Conservation (phyloP, 1,140 invertebrate species). For the Magallana gigas region DNA sequence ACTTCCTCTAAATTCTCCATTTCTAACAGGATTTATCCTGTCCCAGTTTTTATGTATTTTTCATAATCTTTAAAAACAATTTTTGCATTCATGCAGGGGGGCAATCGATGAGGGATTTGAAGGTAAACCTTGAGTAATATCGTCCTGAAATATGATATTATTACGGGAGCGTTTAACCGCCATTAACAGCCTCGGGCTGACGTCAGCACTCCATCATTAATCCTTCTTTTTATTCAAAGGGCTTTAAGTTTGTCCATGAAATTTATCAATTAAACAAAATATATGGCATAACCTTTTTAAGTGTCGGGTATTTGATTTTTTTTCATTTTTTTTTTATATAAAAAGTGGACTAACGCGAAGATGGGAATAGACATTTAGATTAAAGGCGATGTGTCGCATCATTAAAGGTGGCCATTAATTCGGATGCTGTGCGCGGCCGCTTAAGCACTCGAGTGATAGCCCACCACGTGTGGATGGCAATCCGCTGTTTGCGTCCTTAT, state of each 20-base stretch:
- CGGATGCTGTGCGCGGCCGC: constrained; percentile 7
- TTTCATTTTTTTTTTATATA: background rate
- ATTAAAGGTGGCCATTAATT: constrained; percentile 1
- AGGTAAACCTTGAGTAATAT: constrained; percentile 36
- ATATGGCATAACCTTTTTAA: constrained; percentile 29
- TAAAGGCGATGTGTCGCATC: background rate
- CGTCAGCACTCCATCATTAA: constrained; percentile 21
- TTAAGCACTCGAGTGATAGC: background rate
- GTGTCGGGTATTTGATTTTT: constrained; percentile 8
- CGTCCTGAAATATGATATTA: constrained; percentile 23
- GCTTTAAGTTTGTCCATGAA: constrained; percentile 7
- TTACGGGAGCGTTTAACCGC: constrained; percentile 19
- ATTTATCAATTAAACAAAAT: constrained; percentile 6
- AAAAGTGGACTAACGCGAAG: constrained; percentile 19
- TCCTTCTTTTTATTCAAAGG: background rate
- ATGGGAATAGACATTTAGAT: constrained; percentile 21
- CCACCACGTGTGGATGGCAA: constrained; percentile 18
- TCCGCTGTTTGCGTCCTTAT: constrained; percentile 15
- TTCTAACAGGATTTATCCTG: background rate
- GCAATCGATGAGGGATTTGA: constrained; percentile 1
- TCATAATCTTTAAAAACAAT: constrained; percentile 16
- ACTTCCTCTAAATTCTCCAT: background rate
- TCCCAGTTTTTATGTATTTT: constrained; percentile 19
- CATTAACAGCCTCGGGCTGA: constrained; percentile 6
- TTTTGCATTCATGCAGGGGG: background rate